phyloP scores from a whole-genome alignment of 1,140 invertebrate genomes.

The Sipha flava region DNA sequence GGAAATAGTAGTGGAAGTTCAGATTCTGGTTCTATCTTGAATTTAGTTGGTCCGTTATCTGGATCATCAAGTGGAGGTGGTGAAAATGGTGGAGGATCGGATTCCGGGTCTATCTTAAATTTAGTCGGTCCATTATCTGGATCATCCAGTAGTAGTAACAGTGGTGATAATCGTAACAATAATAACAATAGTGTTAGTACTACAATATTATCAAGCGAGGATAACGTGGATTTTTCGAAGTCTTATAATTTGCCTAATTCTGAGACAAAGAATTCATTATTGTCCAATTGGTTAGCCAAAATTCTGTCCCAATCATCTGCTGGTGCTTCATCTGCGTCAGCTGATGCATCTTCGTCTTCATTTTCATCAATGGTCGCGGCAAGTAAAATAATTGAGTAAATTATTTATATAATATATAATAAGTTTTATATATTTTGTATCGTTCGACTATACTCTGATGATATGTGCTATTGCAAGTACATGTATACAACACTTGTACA shows the following conservation, averaged over 20 bases:
- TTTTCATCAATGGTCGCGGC: neutral
- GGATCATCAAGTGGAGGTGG: slow-evolving; percentile 27
- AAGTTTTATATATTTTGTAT: no score
- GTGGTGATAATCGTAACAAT: neutral
- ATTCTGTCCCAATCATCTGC: neutral
- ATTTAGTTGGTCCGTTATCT: neutral
- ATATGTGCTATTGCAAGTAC: no score
- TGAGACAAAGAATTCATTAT: neutral
- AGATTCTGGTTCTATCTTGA: neutral
- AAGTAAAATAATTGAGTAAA: neutral
- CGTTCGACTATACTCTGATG: no score
- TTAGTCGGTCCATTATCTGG: slow-evolving; percentile 35
- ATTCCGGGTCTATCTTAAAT: slow-evolving; percentile 34
- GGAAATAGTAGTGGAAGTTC: neutral
- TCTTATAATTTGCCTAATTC: neutral
- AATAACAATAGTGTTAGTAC: neutral
- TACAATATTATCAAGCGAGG: no score
- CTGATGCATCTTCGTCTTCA: neutral
- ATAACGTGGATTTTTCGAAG: neutral
- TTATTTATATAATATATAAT: neutral
- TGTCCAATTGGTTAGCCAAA: neutral
- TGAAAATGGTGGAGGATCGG: slow-evolving; percentile 24
- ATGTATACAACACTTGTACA: no score
- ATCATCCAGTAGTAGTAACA: slow-evolving; percentile 31
- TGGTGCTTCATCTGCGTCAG: neutral